Conservation (phyloP, 2,888 invertebrate genomes). For the Lepidochitona cinerea region DNA sequence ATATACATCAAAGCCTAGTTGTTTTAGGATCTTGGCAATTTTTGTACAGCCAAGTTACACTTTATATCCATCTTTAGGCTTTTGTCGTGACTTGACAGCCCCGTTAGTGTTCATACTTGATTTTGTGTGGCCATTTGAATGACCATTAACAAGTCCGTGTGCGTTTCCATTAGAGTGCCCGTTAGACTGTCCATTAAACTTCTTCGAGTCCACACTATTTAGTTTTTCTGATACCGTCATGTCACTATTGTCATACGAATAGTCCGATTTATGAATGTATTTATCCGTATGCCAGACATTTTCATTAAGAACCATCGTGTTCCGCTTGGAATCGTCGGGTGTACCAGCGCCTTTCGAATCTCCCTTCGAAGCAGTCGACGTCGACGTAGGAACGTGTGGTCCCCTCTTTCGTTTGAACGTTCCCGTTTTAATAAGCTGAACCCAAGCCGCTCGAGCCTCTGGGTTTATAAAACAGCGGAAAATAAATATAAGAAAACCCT, state of each 20-base stretch:
- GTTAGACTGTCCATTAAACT: not conserved
- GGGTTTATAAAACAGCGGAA: constrained; percentile 62
- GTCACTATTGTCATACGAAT: no score
- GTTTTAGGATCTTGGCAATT: no score
- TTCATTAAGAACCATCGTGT: not conserved
- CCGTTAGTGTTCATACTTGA: no score
- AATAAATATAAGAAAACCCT: constrained; percentile 60
- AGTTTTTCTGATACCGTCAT: no score
- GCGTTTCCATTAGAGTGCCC: not conserved
- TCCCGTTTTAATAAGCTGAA: constrained; percentile 56
- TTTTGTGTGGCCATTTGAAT: no score
- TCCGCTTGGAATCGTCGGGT: not conserved
- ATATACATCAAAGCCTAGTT: no score
- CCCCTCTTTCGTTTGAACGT: constrained; percentile 57
- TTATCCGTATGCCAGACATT: constrained; percentile 2
- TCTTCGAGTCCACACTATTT: not conserved
- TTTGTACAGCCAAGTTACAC: no score
- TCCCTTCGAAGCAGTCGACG: not conserved
- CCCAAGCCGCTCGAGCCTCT: constrained; percentile 59
- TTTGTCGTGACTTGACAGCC: no score
- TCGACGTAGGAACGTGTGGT: constrained; percentile 28
- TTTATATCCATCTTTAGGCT: no score
- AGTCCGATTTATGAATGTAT: not conserved
- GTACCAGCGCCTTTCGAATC: not conserved
- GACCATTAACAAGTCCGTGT: not conserved